Conservation (phyloP, 1,140 invertebrate species). For the Aphaenogaster rudis region DNA sequence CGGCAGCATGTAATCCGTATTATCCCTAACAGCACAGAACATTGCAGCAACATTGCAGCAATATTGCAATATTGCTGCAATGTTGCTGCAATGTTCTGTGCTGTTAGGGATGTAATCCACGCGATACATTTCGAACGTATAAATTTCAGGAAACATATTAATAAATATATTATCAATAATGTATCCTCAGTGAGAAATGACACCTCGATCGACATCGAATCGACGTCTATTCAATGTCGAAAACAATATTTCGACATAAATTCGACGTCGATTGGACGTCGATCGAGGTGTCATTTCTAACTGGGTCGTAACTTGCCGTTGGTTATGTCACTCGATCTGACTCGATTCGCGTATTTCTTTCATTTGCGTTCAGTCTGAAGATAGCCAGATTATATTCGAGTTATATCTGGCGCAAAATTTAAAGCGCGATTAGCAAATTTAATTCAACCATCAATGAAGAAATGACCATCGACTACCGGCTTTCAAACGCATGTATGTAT, state of each 20-base stretch:
- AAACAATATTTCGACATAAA: no score
- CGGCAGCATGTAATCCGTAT: background rate
- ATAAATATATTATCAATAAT: background rate
- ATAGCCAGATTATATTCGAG: background rate
- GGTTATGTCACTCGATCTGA: background rate
- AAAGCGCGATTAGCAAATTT: background rate
- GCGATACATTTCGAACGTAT: background rate
- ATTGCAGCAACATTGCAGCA: no score
- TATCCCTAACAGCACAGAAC: background rate
- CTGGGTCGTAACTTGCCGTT: background rate
- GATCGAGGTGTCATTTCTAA: no score
- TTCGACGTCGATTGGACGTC: no score
- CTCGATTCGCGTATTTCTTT: background rate
- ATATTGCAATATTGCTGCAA: no score
- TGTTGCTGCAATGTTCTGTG: no score
- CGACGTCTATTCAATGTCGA: no score
- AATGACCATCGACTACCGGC: background rate
- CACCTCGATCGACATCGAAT: no score
- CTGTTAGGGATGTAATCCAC: no score
- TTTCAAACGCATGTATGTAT: background rate
- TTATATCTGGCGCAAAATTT: background rate
- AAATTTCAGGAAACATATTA: background rate
- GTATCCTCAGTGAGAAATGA: no score
- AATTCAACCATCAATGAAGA: background rate
- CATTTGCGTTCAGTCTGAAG: background rate